These are phyloP conservation scores for Dallia pectoralis DNA, from an alignment of 2,797 vertebrate species.

Conservation along the genomic window DNA sequence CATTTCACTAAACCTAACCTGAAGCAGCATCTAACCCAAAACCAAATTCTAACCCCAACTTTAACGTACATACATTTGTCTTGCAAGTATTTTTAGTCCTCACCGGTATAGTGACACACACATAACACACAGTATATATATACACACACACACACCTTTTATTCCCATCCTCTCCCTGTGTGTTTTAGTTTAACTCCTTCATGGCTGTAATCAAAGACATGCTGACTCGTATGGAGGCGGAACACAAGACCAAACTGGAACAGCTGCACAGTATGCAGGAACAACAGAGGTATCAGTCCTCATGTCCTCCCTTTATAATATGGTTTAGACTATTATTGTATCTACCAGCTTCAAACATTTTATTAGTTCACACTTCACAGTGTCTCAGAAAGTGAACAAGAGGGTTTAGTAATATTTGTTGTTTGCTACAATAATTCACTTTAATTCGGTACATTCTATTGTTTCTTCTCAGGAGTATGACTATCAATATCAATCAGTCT, in stretches of 20 bases:
- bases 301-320: background rate
- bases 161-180: background rate
- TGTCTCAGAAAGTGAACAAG: background rate
- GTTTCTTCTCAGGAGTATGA: slow-evolving; percentile 73
- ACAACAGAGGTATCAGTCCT: slow-evolving; percentile 87
- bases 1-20: no score
- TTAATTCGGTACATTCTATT: background rate
- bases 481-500: slow-evolving; percentile 80
- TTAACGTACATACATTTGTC: no score
- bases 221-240: slow-evolving; percentile 90
- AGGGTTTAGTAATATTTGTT: background rate
- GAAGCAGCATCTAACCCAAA: no score
- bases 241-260: slow-evolving; percentile 97
- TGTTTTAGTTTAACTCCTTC: slow-evolving; percentile 93
- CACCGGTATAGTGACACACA: no score
- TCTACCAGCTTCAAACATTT: background rate
- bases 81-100: no score
- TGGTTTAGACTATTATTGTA: background rate
- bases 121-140: background rate
- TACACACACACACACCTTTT: background rate
- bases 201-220: slow-evolving; percentile 97
- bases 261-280: slow-evolving; percentile 97
- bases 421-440: background rate
- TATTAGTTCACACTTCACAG: background rate
- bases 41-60: background rate